phyloP scores from a whole-genome alignment of 2,888 invertebrate genomes.

The Hymenopus coronatus region DNA sequence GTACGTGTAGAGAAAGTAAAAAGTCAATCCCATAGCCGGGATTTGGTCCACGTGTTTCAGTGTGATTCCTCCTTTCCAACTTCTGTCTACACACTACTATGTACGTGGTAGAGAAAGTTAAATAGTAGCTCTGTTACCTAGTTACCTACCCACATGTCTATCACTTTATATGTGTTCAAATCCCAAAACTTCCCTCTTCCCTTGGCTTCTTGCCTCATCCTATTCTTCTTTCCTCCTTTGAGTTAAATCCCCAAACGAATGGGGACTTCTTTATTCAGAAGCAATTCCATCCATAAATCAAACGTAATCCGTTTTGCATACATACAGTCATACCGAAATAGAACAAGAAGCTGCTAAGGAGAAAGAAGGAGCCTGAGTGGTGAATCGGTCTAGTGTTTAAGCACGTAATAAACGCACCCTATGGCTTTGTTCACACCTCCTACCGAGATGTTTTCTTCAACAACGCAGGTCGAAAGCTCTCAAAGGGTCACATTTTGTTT shows the following conservation, averaged over 20 bases:
- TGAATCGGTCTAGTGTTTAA: not conserved
- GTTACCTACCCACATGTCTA: not conserved
- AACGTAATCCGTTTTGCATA: constrained; percentile 12
- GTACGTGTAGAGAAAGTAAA: too few relatives aligned
- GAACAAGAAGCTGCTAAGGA: not conserved
- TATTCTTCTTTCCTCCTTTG: not conserved
- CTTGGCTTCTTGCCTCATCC: not conserved
- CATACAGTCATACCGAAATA: not conserved
- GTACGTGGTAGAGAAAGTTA: too few relatives aligned
- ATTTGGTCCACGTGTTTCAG: too few relatives aligned
- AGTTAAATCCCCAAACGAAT: constrained; percentile 25
- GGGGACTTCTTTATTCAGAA: constrained; percentile 15
- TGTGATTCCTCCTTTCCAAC: too few relatives aligned
- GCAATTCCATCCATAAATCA: constrained; percentile 24
- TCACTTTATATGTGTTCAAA: not conserved
- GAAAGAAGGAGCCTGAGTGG: not conserved
- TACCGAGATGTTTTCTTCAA: not conserved
- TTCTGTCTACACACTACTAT: too few relatives aligned
- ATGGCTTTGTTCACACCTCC: not conserved
- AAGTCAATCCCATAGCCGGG: too few relatives aligned
- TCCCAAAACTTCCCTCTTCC: constrained; percentile 2
- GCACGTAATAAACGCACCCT: not conserved
- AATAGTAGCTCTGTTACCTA: too few relatives aligned
- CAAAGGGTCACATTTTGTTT: not conserved
- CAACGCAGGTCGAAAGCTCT: not conserved